A percentile compares a stretch with the other conserved stretches of the same genome.
These are phyloP conservation scores for Lateolabrax maculatus DNA, from an alignment of 2,797 vertebrate genomes.

Conservation along the genomic window DNA sequence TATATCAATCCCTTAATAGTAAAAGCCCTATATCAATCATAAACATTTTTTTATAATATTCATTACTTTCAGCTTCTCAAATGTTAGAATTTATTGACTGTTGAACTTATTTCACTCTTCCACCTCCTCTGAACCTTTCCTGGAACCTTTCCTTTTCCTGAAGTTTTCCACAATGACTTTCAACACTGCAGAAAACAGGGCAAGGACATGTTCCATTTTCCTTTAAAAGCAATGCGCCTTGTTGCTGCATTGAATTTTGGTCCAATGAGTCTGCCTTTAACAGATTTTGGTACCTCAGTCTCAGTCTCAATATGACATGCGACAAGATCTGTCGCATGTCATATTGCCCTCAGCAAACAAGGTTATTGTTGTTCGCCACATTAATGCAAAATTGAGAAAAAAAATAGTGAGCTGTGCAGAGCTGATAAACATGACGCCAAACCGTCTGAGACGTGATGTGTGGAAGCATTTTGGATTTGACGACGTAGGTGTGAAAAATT, in stretches of 20 bases:
- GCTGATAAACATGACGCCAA: not conserved
- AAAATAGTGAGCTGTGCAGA: not conserved
- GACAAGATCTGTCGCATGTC: not conserved
- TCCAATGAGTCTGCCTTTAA: not conserved
- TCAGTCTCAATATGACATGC: no score
- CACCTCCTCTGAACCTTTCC: not conserved
- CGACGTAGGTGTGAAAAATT: no score
- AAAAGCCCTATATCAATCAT: no score
- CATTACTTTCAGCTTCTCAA: not conserved
- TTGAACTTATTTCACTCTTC: not conserved
- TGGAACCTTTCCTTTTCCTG: no score
- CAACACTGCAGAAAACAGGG: conserved; percentile 10
- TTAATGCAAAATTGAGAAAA: not conserved
- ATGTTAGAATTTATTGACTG: not conserved
- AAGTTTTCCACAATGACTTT: not conserved
- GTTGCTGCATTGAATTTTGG: not conserved
- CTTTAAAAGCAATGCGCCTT: not conserved
- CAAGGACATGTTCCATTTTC: conserved; percentile 8
- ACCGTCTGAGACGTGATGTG: not conserved
- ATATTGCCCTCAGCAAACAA: not conserved
- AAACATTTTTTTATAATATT: no score
- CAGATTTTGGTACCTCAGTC: not conserved
- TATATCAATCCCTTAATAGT: no score
- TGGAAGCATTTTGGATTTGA: not conserved
- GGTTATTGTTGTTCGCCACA: not conserved